Percentiles rank a stretch among this genome's conserved stretches.
Evolutionary conservation across 2,888 invertebrate species (phyloP).

Genomic region (Cephonodes hylas): DNA sequence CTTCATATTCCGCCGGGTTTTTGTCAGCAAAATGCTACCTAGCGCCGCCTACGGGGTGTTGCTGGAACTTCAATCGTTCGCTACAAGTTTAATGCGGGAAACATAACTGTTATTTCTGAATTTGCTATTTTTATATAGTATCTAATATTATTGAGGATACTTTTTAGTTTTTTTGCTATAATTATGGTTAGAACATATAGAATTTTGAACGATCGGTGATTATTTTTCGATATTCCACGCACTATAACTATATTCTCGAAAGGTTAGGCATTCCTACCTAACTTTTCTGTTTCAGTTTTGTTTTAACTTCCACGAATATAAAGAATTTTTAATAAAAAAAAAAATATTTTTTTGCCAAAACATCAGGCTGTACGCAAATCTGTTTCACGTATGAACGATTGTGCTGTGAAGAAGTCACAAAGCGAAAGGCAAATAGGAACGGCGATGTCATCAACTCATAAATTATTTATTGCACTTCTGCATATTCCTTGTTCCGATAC

Average conservation of each 20-base stretch:
- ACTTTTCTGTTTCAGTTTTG: no score
- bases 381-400: constrained; percentile 51
- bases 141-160: neutral
- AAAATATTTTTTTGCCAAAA: no score
- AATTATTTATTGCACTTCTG: constrained; percentile 48
- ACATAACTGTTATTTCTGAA: neutral
- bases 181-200: no score
- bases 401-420: constrained; percentile 36
- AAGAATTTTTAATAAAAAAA: no score
- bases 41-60: neutral
- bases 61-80: constrained; percentile 5
- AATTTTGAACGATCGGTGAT: no score
- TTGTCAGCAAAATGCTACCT: constrained; percentile 55
- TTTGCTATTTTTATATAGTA: neutral
- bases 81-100: constrained; percentile 1
- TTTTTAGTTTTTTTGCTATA: no score
- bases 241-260: neutral
- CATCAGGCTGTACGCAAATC: constrained; percentile 31
- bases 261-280: no score
- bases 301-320: no score
- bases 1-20: constrained; percentile 45
- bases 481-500: neutral
- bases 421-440: constrained; percentile 56
- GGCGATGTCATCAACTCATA: constrained; percentile 59
- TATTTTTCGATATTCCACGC: no score